phyloP scores from a whole-genome alignment of 2,113 vertebrate genomes.

The Hemibates koningsi region DNA sequence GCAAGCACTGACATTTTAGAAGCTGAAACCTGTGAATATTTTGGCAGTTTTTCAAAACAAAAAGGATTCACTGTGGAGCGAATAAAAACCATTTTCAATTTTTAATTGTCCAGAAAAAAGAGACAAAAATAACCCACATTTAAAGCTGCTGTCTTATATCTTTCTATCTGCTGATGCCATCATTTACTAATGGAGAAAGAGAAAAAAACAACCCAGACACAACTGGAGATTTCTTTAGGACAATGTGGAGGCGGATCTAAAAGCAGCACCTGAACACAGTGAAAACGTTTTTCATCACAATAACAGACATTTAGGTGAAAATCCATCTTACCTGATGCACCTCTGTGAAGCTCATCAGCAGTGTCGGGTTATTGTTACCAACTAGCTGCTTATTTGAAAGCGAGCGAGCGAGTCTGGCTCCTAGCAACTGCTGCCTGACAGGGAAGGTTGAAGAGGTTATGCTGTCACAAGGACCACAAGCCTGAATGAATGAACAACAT shows the following conservation, averaged over 20 bases:
- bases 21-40: background rate
- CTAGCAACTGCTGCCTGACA: constrained; percentile 37
- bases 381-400: background rate
- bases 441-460: constrained; percentile 5
- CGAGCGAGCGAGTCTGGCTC: background rate
- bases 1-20: background rate
- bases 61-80: background rate
- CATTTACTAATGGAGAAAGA: background rate
- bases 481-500: background rate
- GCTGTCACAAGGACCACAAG: background rate
- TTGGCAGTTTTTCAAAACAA: background rate
- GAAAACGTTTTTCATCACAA: background rate
- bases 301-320: background rate
- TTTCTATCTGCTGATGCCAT: background rate
- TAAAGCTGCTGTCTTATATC: background rate
- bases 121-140: background rate
- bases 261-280: background rate
- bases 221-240: background rate
- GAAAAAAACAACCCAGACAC: background rate
- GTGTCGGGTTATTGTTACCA: background rate
- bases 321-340: background rate
- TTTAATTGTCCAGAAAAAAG: background rate
- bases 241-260: background rate
- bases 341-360: background rate
- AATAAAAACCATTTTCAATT: background rate